These are phyloP conservation scores for Corydoras maculifer DNA, from an alignment of 2,113 vertebrate genomes.

Conservation along the genomic window DNA sequence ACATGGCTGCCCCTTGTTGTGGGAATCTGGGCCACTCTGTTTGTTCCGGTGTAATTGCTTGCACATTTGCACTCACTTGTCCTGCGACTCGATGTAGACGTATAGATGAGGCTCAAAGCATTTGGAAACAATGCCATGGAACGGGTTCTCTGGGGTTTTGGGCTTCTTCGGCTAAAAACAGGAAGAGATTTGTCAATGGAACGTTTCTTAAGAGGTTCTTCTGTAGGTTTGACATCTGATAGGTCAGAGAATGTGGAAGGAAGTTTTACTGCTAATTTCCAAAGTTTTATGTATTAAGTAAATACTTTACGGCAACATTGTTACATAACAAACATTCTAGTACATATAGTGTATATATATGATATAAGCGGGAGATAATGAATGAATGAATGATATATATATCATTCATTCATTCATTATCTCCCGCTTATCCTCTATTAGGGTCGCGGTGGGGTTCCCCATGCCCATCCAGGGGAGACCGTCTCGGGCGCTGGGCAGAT, in stretches of 20 bases:
- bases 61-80: slow-evolving; percentile 79
- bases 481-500: too few species aligned
- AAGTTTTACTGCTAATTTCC: slow-evolving; percentile 13
- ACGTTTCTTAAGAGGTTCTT: not conserved
- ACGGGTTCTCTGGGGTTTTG: slow-evolving; percentile 90
- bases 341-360: too few species aligned
- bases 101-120: slow-evolving; percentile 98
- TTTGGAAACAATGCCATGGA: slow-evolving; percentile 96
- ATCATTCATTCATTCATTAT: too few species aligned
- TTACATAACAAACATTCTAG: too few species aligned
- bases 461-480: too few species aligned
- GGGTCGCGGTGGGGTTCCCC: too few species aligned
- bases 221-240: not conserved
- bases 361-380: too few species aligned
- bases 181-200: slow-evolving; percentile 42
- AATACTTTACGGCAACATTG: too few species aligned
- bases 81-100: slow-evolving; percentile 97
- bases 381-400: too few species aligned
- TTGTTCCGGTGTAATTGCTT: slow-evolving; percentile 1
- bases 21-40: not conserved
- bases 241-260: slow-evolving; percentile 11
- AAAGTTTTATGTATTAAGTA: too few species aligned
- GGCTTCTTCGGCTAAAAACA: slow-evolving; percentile 85
- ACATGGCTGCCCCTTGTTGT: slow-evolving; percentile 4
- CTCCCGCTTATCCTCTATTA: too few species aligned